Base-by-base conservation (phyloP, 2,113 vertebrate genomes). In the Pseudorhombus dupliciocellatus region DNA sequence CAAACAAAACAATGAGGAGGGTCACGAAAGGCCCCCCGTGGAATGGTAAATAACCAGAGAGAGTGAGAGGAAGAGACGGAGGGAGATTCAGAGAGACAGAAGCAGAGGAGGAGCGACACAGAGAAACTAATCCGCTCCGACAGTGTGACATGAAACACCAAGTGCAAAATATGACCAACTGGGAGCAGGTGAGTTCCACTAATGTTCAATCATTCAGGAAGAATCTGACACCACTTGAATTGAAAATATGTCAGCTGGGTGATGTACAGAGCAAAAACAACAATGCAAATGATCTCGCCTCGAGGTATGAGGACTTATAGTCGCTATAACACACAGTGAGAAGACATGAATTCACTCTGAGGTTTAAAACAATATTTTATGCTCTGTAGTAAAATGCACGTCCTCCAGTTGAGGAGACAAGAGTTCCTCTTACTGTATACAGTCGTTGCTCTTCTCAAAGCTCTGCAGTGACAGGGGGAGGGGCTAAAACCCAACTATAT, bases 1-100 rank as follows among this genome's bases (percentile, higher is more conserved):
- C 76, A 85, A 84, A 87, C 77, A 88, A 86, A 91, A 90, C 88
- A 86, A 84, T 82, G 87, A 74, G 62, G 73, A 80, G 70, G 84
- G 86, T 87, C 87, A 85, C 59, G 52, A 75, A 37, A 89, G 67
- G 73, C 75, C 87, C 86, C 86, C 79, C 50, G 85, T 68, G 83
- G 84, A 89, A 89, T 88, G 77, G 83, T 75, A 83, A 81, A 88
- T 79, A 89, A 79, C 75, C 46, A 61, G 58, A 83, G 59, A 79
- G 70, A 75, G 71, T 50, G 68, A 84, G 64, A 73, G 59, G 9
- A 7, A 66, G 59, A 46, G 57, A 24, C 16, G 21, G 64, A 73
- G 66, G 72, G 68, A 61, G 67, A 55, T 21, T 28, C 37, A 54
- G 70, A 65, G 51, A 22, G 28, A 58, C 28, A 42, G 40, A 30